Conservation (phyloP, 2,888 invertebrate genomes). For the Iselma pallidipennis region DNA sequence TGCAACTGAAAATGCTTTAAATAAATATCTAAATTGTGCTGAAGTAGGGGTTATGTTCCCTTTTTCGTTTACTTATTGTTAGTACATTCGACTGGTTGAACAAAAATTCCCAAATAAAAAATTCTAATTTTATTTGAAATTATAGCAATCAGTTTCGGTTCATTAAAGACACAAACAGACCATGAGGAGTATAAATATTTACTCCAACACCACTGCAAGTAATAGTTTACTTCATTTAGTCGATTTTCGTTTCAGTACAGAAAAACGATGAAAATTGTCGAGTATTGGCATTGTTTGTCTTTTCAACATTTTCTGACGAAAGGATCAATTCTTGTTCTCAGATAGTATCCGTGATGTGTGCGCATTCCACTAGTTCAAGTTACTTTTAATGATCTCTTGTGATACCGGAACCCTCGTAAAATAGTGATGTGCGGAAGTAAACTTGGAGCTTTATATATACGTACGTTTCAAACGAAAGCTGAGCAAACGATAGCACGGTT, state of each 20-base stretch:
- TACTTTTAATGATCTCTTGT: slow-evolving; percentile 9
- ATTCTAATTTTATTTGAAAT: too few relatives aligned
- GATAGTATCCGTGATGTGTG: not conserved
- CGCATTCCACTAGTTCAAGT: not conserved
- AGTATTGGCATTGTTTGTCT: not conserved
- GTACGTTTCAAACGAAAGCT: not conserved
- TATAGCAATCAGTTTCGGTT: not conserved
- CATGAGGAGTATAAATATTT: not conserved
- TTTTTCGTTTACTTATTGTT: too few relatives aligned
- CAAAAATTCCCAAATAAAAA: too few relatives aligned
- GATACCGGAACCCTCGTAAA: slow-evolving; percentile 27
- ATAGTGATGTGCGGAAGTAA: slow-evolving; percentile 25
- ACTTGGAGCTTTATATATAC: slow-evolving; percentile 6
- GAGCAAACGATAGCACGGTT: not conserved
- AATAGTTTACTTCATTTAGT: not conserved
- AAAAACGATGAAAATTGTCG: too few relatives aligned
- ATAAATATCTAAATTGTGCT: too few relatives aligned
- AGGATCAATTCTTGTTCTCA: not conserved
- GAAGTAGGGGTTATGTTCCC: too few relatives aligned
- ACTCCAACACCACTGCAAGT: not conserved
- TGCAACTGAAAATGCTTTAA: too few relatives aligned
- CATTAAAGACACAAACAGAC: not conserved
- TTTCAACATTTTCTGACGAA: slow-evolving; percentile 1
- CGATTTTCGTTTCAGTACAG: not conserved
- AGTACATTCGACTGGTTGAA: too few relatives aligned